Evolutionary conservation across 1,140 invertebrate species (phyloP), one percentile per base, ranked within the genome.

Genomic region (Papilio polyxenes): DNA sequence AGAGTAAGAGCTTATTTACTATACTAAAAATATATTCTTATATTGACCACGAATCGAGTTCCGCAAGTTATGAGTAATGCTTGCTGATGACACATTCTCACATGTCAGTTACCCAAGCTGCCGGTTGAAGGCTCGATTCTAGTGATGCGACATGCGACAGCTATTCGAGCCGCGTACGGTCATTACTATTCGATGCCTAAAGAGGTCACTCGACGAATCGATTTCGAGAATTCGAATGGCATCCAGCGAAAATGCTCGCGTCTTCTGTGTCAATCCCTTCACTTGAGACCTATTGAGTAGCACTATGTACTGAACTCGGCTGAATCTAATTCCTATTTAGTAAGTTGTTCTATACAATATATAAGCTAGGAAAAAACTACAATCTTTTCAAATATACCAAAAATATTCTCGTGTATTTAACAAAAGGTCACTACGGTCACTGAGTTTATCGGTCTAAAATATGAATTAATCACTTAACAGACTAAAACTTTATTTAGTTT

Each of bases 121-220:
- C 1, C 49, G 20, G 20, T 11, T 13, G 56, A 59, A 17, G 7
- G n/a, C n/a, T 59, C n/a, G 56, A 59, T 59, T 59, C 56, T 59
- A 77, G 75, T 77, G 75, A 77, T 51, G 23, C 49, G 75, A 77
- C 75, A 76, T 51, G 49, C 75, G 75, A 76, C 49, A 77, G 75
- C 75, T 81, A 85, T 85, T 86, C 86, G 82, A 85, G 85, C 89
- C 92, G 89, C 86, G 86, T 91, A 89, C 84, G 90, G 91, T 90
- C 88, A 93, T 93, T 93, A 92, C 87, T 92, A 92, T 93, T 92
- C 92, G 87, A 82, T 84, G 88, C 84, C 82, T 82, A 92, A 92
- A 89, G 87, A 88, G 91, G 92, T 89, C 91, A 92, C 82, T 82
- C 74, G 86, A 75, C 83, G 85, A 85, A 88, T 88, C 85, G 88